These are phyloP conservation scores for Diplosoma virens DNA, from an alignment of 23 tunicate genomes.

Conservation along the genomic window DNA sequence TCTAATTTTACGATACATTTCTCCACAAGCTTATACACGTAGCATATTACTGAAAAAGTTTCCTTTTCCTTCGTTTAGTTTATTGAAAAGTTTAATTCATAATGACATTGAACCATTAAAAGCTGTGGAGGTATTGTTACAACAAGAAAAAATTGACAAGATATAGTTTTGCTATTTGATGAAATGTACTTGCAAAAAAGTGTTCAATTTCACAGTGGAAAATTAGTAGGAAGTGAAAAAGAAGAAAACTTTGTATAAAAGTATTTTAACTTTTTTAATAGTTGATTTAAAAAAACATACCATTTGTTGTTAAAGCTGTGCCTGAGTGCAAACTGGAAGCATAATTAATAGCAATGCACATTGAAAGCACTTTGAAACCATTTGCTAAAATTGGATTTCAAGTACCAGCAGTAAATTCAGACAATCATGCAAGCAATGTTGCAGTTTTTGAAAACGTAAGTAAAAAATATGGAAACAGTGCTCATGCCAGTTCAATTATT, in stretches of 20 bases:
- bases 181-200: slow-evolving; percentile 1
- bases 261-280: slow-evolving; percentile 1
- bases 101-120: neutral
- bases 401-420: slow-evolving; percentile 6
- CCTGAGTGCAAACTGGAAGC: neutral
- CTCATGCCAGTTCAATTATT: neutral
- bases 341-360: neutral
- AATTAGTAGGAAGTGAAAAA: neutral
- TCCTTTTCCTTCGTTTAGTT: neutral
- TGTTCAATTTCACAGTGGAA: neutral
- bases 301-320: slow-evolving; percentile 9
- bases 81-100: neutral
- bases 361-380: neutral
- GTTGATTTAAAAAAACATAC: slow-evolving; percentile 6
- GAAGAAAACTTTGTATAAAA: neutral
- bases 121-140: neutral
- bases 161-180: neutral
- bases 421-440: slow-evolving; percentile 7
- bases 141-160: neutral
- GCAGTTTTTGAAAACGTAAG: neutral
- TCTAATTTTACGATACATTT: neutral
- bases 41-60: neutral
- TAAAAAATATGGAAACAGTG: neutral
- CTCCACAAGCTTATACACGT: neutral
- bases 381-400: slow-evolving; percentile 1